Evolutionary conservation across 2,797 vertebrate genomes (phyloP).

Genomic region (Varecia variegata): DNA sequence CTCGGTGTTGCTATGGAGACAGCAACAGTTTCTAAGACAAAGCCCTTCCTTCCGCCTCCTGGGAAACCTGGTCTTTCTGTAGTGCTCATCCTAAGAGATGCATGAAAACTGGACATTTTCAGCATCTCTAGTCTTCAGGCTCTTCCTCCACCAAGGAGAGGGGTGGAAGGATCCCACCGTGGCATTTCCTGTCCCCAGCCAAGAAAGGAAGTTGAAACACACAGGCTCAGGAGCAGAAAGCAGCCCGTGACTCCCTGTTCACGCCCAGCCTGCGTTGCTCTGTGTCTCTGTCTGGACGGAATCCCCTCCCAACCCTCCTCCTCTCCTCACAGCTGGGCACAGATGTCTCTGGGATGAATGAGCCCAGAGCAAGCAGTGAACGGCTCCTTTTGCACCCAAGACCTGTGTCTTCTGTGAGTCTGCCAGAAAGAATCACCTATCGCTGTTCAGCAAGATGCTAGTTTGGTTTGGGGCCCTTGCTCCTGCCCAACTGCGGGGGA

Average conservation of each 20-base stretch:
- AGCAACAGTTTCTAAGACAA: slow-evolving; percentile 67
- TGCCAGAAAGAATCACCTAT: neutral
- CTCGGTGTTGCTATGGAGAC: slow-evolving; percentile 74
- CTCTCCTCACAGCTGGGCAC: neutral
- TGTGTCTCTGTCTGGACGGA: neutral
- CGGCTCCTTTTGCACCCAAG: neutral
- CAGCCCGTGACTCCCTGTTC: neutral
- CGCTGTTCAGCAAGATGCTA: neutral
- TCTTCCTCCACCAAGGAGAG: neutral
- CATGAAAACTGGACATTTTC: neutral
- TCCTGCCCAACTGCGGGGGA: neutral
- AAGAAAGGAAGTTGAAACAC: neutral
- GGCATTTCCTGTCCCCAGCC: neutral
- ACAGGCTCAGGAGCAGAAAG: neutral
- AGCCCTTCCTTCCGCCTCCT: slow-evolving; percentile 47
- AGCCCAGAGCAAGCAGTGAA: neutral
- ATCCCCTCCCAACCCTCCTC: neutral
- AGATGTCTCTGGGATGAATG: neutral
- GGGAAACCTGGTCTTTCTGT: slow-evolving; percentile 59
- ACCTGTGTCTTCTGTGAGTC: neutral
- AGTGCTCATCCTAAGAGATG: slow-evolving; percentile 15
- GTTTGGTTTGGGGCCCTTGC: neutral
- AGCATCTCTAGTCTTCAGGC: neutral
- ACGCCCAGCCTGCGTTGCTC: neutral
- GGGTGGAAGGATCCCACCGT: neutral